Evolutionary conservation across 1,140 invertebrate species (phyloP).

Genomic region (Mya arenaria): DNA sequence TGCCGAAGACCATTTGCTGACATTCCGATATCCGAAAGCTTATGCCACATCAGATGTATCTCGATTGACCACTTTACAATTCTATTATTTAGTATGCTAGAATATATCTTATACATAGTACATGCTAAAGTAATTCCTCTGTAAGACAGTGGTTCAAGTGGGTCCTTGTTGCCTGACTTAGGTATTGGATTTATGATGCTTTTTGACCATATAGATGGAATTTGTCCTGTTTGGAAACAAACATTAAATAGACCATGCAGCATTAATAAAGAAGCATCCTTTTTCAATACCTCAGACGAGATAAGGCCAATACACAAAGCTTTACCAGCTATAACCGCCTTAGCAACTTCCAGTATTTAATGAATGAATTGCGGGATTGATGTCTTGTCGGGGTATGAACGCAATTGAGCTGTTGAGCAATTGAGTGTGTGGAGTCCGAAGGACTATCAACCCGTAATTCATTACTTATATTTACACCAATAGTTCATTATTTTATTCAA

Average conservation of each 20-base stretch:
- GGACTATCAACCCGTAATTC: no score
- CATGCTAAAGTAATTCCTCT: constrained; percentile 26
- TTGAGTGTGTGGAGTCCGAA: no score
- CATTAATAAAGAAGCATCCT: background rate
- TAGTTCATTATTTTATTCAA: no score
- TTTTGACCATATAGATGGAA: constrained; percentile 18
- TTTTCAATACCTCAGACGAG: background rate
- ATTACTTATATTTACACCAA: no score
- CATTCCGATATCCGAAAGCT: background rate
- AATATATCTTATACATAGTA: constrained; percentile 41
- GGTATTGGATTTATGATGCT: constrained; percentile 42
- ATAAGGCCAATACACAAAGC: background rate
- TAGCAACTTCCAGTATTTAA: background rate
- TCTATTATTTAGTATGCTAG: constrained; percentile 31
- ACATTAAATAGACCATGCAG: constrained; percentile 3
- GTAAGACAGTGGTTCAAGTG: constrained; percentile 33
- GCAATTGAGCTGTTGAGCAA: no score
- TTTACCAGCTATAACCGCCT: background rate
- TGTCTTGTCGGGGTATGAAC: no score
- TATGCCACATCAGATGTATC: constrained; percentile 4
- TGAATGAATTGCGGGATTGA: no score
- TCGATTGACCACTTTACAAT: background rate
- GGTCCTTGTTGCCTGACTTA: constrained; percentile 12
- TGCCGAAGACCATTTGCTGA: constrained; percentile 9
- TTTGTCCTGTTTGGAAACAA: constrained; percentile 23